Percentiles rank a stretch among this genome's conserved stretches.
Evolutionary conservation across 1,140 invertebrate genomes (phyloP).

Genomic region (Sitophilus oryzae): DNA sequence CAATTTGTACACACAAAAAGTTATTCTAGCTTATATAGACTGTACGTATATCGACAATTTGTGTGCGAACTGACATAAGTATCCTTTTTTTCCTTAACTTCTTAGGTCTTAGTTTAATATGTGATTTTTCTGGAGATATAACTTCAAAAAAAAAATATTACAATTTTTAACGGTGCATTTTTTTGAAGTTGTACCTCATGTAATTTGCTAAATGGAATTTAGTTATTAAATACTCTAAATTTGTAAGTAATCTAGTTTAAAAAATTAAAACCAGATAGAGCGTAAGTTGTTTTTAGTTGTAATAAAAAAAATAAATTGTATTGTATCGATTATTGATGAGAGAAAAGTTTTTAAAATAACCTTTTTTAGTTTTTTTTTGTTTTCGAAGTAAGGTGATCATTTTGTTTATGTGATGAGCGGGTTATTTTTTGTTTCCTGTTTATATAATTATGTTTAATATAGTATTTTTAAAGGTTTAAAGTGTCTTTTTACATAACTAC

Average conservation of each 20-base stretch:
- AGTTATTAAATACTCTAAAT: not conserved
- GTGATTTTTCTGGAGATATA: slow-evolving; percentile 13
- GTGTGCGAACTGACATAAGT: not conserved
- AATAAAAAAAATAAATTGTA: too few species aligned
- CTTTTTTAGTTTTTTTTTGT: too few species aligned
- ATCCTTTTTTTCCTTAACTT: not conserved
- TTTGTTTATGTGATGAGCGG: slow-evolving; percentile 22
- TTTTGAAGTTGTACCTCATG: not conserved
- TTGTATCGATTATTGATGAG: too few species aligned
- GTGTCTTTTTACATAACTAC: too few species aligned
- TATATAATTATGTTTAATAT: slow-evolving; percentile 35
- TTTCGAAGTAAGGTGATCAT: slow-evolving; percentile 21
- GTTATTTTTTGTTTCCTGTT: slow-evolving; percentile 30
- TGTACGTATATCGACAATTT: too few species aligned
- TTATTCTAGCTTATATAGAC: too few species aligned
- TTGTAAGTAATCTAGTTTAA: not conserved
- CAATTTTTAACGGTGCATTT: too few species aligned
- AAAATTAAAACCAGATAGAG: not conserved
- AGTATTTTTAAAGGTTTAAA: slow-evolving; percentile 33
- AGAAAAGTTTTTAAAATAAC: too few species aligned
- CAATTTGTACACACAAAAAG: too few species aligned
- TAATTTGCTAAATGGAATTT: not conserved
- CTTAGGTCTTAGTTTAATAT: slow-evolving; percentile 9
- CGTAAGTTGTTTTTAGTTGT: not conserved
- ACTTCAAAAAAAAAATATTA: too few species aligned